These are phyloP conservation scores for Oedothorax gibbosus DNA, from an alignment of 1,140 invertebrate genomes.

Conservation along the genomic window DNA sequence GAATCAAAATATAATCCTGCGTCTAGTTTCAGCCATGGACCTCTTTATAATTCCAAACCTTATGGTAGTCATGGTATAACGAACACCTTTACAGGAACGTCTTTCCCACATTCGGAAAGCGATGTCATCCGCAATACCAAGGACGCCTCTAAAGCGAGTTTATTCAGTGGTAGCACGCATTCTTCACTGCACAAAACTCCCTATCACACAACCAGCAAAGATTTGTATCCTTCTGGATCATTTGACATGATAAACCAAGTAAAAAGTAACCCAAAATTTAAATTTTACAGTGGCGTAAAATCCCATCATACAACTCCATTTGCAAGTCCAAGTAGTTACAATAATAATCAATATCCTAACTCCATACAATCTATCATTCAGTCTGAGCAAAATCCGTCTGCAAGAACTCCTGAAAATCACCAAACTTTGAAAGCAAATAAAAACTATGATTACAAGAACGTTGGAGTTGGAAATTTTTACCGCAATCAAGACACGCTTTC, in stretches of 20 bases:
- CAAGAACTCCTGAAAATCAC: no score
- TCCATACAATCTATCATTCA: no score
- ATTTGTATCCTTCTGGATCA: no score
- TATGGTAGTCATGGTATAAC: background rate
- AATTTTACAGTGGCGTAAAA: no score
- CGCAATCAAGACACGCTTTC: slow-evolving; percentile 10
- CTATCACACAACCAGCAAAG: background rate
- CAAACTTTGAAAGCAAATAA: no score
- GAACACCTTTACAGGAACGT: slow-evolving; percentile 24
- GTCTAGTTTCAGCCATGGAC: background rate
- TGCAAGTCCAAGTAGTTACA: no score
- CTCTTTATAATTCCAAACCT: background rate
- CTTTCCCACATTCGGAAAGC: background rate
- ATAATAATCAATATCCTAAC: no score
- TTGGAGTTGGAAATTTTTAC: slow-evolving; percentile 9
- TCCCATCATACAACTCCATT: no score
- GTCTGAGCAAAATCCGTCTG: no score
- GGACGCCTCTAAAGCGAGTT: background rate
- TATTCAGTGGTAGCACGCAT: background rate
- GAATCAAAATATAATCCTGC: background rate
- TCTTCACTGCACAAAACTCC: slow-evolving; percentile 20
- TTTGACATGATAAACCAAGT: no score
- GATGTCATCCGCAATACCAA: background rate
- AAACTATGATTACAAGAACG: slow-evolving; percentile 9
- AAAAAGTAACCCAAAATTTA: no score